phyloP scores from a whole-genome alignment of 2,797 vertebrate genomes.

The Prionace glauca region DNA sequence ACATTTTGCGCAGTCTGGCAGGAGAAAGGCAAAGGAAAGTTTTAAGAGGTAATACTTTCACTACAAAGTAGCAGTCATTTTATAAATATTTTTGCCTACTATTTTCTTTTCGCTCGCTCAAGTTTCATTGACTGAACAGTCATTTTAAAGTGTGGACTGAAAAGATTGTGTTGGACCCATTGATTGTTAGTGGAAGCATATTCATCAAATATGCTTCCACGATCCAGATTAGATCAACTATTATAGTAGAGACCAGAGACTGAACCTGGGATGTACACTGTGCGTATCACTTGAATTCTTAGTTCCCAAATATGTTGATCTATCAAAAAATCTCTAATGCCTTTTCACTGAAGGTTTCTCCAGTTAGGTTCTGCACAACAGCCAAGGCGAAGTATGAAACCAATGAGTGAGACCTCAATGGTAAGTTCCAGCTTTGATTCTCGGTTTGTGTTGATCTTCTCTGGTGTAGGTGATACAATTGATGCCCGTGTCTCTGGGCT shows the following conservation, averaged over 20 bases:
- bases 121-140: neutral
- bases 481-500: too few species aligned
- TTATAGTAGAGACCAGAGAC: neutral
- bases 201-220: neutral
- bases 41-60: neutral
- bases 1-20: neutral
- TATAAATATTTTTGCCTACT: neutral
- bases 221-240: neutral
- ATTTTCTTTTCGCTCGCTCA: neutral
- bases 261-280: neutral
- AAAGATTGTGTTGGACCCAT: neutral
- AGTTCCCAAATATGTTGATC: neutral
- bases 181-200: neutral
- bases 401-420: too few species aligned
- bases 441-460: too few species aligned
- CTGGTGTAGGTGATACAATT: too few species aligned
- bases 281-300: neutral
- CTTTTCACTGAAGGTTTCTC: neutral
- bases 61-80: neutral
- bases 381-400: too few species aligned
- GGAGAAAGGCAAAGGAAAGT: neutral
- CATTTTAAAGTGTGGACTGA: too few species aligned
- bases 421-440: too few species aligned
- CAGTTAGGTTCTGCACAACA: too few species aligned
- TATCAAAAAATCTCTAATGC: neutral